Base-by-base conservation (phyloP, 2,113 vertebrate species). In the Lophochroa leadbeateri region DNA sequence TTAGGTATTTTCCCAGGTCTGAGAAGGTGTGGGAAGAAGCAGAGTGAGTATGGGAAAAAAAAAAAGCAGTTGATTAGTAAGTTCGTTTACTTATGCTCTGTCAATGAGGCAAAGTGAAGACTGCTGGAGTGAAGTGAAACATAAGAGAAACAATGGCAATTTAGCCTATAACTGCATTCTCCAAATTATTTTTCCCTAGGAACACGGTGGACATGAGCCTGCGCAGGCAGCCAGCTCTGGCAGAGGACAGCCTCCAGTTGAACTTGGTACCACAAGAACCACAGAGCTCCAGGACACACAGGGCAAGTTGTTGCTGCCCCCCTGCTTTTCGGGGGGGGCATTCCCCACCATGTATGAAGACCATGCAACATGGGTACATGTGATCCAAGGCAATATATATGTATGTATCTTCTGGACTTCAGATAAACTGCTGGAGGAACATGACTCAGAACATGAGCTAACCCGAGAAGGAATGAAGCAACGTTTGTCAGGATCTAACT, bases 51-150 rank as follows among this genome's bases (percentile, higher is more conserved):
- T 46, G 75, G 52, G 53, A 87, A 93, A 71, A 93, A 92, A 71
- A 71, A 93, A 77, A 92, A 94, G 60, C 23, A 28, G 55, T 57
- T 87, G 82, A 83, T 82, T 41, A 76, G 53, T 76, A 95, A 94
- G 88, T 77, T 49, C 44, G 63, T 88, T 83, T 82, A 47, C 75
- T 88, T 84, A 39, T 79, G 57, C 74, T 88, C 58, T 90, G 82
- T 75, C 90, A 92, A 78, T 60, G 46, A 91, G 86, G 67, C 78
- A 33, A 70, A 85, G 47, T 23, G 1, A 14, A 93, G 39, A n/a
- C 35, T 71, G 74, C 61, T 79, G 58, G 37, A 77, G 49, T 41
- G 47, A 91, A 95, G 69, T 58, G 41, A 89, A 92, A 90, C 2
- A 6, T n/a, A 71, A 41, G 57, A 69, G 70, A 87, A 79, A 87